phyloP scores from a whole-genome alignment of 2,113 vertebrate species.

The Centropus bengalensis region DNA sequence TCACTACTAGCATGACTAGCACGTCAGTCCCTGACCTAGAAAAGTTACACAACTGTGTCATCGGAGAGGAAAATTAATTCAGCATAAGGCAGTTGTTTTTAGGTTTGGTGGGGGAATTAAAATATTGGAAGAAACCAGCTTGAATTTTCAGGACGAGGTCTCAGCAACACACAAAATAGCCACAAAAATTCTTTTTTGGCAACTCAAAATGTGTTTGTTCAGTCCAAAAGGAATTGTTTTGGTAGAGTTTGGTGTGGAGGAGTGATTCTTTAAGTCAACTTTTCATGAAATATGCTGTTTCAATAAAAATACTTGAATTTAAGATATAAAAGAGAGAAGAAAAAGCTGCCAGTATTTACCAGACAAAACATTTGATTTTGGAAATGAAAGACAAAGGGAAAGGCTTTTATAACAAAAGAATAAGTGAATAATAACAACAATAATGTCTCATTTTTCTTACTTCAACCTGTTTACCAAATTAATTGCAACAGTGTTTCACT shows the following conservation, averaged over 20 bases:
- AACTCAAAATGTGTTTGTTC: not conserved
- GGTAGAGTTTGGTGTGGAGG: not conserved
- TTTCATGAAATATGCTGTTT: not conserved
- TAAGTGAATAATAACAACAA: not conserved
- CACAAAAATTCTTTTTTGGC: constrained; percentile 1
- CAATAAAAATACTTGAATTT: not conserved
- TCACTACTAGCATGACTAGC: not conserved
- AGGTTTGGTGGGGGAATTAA: not conserved
- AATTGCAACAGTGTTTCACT: not conserved
- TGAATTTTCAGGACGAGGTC: not conserved
- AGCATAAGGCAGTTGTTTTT: not conserved
- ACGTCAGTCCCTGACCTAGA: not conserved
- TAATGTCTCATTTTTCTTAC: not conserved
- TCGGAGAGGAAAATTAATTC: not conserved
- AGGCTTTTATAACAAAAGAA: not conserved
- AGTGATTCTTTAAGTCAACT: not conserved
- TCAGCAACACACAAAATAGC: not conserved
- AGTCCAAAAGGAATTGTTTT: not conserved
- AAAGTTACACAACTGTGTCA: not conserved
- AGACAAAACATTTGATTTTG: not conserved
- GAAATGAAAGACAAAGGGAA: not conserved
- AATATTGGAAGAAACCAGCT: not conserved
- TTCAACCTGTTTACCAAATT: not conserved
- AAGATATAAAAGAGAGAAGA: not conserved
- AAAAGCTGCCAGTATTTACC: not conserved